phyloP scores from a whole-genome alignment of 2,888 invertebrate species.

The Acrobasis consociella region DNA sequence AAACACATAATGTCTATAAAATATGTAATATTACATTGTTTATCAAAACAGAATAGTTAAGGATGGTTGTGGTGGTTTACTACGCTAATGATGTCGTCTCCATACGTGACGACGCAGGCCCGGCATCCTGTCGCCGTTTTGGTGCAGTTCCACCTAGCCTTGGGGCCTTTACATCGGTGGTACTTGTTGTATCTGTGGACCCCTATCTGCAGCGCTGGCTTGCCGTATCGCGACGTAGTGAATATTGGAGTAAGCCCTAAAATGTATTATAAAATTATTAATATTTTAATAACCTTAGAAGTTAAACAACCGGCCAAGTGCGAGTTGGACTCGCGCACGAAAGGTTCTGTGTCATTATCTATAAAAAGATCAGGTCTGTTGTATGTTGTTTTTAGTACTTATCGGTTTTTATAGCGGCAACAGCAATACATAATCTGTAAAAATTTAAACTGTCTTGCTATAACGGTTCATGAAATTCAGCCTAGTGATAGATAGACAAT shows the following conservation, averaged over 20 bases:
- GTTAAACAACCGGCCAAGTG: neutral
- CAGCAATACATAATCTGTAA: too few relatives aligned
- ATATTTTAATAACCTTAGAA: too few relatives aligned
- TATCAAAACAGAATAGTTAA: neutral
- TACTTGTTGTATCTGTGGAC: slow-evolving; percentile 36
- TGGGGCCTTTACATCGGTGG: slow-evolving; percentile 12
- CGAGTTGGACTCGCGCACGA: too few relatives aligned
- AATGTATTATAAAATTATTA: neutral
- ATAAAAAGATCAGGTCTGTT: too few relatives aligned
- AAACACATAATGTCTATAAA: too few relatives aligned
- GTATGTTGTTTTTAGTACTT: too few relatives aligned
- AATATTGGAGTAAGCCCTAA: slow-evolving; percentile 15
- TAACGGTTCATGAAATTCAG: too few relatives aligned
- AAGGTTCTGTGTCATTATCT: too few relatives aligned
- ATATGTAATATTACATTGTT: too few relatives aligned
- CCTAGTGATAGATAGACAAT: too few relatives aligned
- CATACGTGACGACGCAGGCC: slow-evolving; percentile 22
- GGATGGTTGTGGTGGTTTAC: slow-evolving; percentile 14
- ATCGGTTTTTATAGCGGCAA: too few relatives aligned
- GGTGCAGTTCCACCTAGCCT: slow-evolving; percentile 12
- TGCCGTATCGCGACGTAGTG: slow-evolving; percentile 34
- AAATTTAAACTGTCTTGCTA: too few relatives aligned
- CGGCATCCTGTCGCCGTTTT: slow-evolving; percentile 16
- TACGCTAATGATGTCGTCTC: slow-evolving; percentile 21
- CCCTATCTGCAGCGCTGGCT: slow-evolving; percentile 39